Base-by-base conservation (phyloP, 2,797 vertebrate genomes). In the Sebastes kiyomatsui region DNA sequence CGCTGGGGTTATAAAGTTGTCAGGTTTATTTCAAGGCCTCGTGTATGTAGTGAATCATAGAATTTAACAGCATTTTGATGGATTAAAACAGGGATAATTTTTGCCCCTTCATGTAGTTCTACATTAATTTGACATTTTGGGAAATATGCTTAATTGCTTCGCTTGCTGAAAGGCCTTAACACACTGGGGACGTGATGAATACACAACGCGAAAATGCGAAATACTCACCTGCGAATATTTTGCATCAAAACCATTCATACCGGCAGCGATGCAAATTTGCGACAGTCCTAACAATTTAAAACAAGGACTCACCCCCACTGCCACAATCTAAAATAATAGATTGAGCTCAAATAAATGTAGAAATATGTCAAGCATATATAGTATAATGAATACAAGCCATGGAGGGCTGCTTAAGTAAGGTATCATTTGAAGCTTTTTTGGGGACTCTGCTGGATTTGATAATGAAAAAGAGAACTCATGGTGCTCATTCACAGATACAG, bases 241-340 rank as follows among this genome's bases (percentile, higher is more conserved):
- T 16, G 27, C 27, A 59, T 59, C 16, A 30, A 60, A 28, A 30
- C 58, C 16, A 62, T 35, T 32, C 20, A 59, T 28, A 28, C 7
- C 4, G 16, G 58, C 27, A 30, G 27, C 4, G 27, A 60, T 60
- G 58, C 27, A 30, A 20, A 30, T 60, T 60, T 60, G 58, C 18
- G 1, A 32, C 16, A 30, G 27, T 20, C 30, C 9, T 5, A 20
- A 30, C 28, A 60, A 18, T 5, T 27, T 0, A 32, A n/a, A 2
- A 32, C 20, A 32, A 32, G 1, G 2, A 33, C 30, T 49, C 20
- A 52, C 55, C 56, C 23, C 42, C 30, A 52, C 23, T 27, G 25
- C 27, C 28, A 81, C 23, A 54, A 22, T 81, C 42, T 75, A n/a
- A 62, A 82, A 73, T 60, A 77, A 78, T 12, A 72, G 25, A 46